Evolutionary conservation across 2,113 vertebrate genomes (phyloP), one percentile per base, ranked within the genome.

Genomic region (Trematomus loennbergii): DNA sequence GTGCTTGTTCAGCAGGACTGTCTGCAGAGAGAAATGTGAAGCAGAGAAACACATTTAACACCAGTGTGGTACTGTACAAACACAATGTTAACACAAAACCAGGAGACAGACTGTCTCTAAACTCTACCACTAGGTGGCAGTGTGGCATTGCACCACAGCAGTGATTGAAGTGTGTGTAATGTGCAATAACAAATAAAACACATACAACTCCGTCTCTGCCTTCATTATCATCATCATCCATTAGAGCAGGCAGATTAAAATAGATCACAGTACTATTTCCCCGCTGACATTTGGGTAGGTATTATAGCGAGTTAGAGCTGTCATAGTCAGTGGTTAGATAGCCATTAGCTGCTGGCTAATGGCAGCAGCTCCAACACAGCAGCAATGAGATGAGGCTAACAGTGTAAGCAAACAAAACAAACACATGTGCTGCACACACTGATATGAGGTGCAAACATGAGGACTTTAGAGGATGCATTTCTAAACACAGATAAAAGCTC

Each of bases 1-100:
- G 67, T 96, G 94, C 82, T 95, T 96, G 85, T 96, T 96, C 83
- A 96, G 46, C 64, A 84, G n/a, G 29, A 1, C 3, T 0, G 94
- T 95, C 95, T 96, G 89, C 18, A 79, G 54, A 40, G 48, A 68
- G n/a, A 63, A 79, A 75, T 1, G 0, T 16, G 11, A 45, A 60
- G 22, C 5, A n/a, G 25, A 64, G 2, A 40, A 7, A 25, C 9
- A 53, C 53, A 65, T 15, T 25, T 17, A 40, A 49, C 17, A 55
- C 18, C 22, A 73, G 12, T 12, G 33, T 12, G 16, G 1, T 18
- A 45, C 5, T 36, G 0, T 13, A 59, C 55, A 60, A 40, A 43
- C 10, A 55, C 16, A 6, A 4, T 5, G 20, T 2, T 9, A 22
- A 11, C 13, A 58, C 15, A 45, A 13, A 45, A 18, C 43, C 20